Evolutionary conservation across 2,888 invertebrate genomes (phyloP), one percentile per base, ranked within the genome.

Genomic region (Leucophenga montana): DNA sequence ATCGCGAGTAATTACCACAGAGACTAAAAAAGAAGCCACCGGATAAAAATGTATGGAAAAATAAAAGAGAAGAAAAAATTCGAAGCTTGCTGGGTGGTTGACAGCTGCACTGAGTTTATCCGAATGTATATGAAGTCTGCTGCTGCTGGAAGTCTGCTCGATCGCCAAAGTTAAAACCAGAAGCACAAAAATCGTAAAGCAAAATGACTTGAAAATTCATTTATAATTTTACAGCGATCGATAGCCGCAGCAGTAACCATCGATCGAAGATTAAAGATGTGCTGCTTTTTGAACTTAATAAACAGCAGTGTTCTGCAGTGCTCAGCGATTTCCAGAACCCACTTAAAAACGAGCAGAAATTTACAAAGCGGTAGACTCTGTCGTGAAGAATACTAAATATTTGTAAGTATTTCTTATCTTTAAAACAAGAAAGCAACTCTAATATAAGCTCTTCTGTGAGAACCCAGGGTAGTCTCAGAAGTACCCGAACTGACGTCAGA

Each of bases 121-220:
- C 13, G 33, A 39, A n/a, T 59, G 16, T 22, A 13, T 18, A 31
- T 59, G 31, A 44, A 18, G 39, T 46, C 1, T 64, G 61, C 16
- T 64, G 50, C 18, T 8, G 54, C 22, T 64, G 44, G 66, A 18
- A 16, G 50, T n/a, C 20, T 39, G 53, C n/a, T n/a, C 14, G 46
- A 11, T 16, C 50, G 50, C 6, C 1, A 16, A 50, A 50, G 72
- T 71, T 71, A 75, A 76, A 72, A 74, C 77, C 77, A 77, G 78
- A 78, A 78, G 77, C 77, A 73, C 73, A 54, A 71, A 73, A 75
- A 71, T 65, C 68, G 69, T 73, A 70, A 61, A 68, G 73, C 71
- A 72, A 64, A 76, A 76, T 75, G 73, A 75, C 74, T 75, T 73
- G 69, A 61, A 76, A 75, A 77, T 74, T 73, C 74, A 75, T 77